Base-by-base conservation (phyloP, 2,888 invertebrate species). In the Boloria euphrosyne region DNA sequence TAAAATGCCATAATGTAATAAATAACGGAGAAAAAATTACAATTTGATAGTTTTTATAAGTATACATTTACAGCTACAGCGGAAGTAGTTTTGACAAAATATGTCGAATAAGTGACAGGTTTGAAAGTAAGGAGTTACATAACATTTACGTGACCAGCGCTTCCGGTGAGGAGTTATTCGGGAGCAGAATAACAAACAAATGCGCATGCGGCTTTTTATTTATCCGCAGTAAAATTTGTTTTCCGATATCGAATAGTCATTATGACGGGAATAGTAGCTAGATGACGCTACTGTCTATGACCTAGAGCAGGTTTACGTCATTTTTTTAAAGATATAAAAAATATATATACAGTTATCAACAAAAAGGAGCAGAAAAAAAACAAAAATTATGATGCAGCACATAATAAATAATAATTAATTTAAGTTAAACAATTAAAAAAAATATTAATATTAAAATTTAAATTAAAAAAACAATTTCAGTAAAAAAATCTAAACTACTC, bases 141-240 rank as follows among this genome's bases (percentile, higher is more conserved):
- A 46, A 59, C 16, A 1, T 44, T 38, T 47, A 64, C 27, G 27
- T 17, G 59, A 16, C 27, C 31, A 49, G 17, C 13, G 13, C 44
- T 60, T 60, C 60, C 54, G 46, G 55, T 46, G 50, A 14, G 51
- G 6, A 50, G 46, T 58, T 38, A 63, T 59, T 17, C 31, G 64
- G 58, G 46, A 52, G 47, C 52, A 13, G 58, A 52, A 55, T 55
- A 63, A 58, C 38, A 64, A 58, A 59, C 51, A 44, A 50, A 63
- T 13, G 47, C 44, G 46, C 22, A 18, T n/a, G n/a, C 52, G 51
- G 52, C 50, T 51, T 18, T 64, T 46, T 58, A 57, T 51, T 51
- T 13, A 10, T 50, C 46, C 47, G 53, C 47, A 27, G 17, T 10
- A n/a, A 17, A 46, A 22, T 47, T 14, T 31, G 17, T 47, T 59